phyloP scores from a whole-genome alignment of 2,113 vertebrate species.

The Stegastes partitus region DNA sequence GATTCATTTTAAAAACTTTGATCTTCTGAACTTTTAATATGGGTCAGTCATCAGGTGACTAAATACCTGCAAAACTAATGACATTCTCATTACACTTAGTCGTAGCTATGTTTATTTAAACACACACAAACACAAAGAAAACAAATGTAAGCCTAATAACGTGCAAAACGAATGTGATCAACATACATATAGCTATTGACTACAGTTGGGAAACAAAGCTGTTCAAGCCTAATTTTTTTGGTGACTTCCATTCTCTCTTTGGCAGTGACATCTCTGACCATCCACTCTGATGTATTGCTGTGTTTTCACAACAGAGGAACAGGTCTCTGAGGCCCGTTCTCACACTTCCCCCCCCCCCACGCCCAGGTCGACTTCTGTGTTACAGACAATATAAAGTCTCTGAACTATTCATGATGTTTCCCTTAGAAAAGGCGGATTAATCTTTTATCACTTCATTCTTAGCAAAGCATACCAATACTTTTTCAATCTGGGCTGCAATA shows the following conservation, averaged over 20 bases:
- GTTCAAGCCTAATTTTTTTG: neutral
- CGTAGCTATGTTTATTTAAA: neutral
- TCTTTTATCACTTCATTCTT: conserved; percentile 28
- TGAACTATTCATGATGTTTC: conserved; percentile 55
- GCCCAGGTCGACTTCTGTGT: neutral
- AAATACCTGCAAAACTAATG: neutral
- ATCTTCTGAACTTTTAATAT: neutral
- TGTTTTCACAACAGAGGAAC: conserved; percentile 60
- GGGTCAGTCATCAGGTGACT: neutral
- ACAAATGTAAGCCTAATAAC: neutral
- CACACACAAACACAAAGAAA: no score
- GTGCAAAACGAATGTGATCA: neutral
- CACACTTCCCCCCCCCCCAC: conserved; percentile 35
- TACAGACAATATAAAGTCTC: conserved; percentile 33
- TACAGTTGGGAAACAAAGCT: conserved; percentile 10
- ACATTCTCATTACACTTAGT: neutral
- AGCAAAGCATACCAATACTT: conserved; percentile 10
- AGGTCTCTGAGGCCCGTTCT: conserved; percentile 35
- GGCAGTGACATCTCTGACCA: conserved; percentile 15
- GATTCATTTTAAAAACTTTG: neutral
- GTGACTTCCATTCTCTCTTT: conserved; percentile 5
- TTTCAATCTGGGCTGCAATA: neutral
- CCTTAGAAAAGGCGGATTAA: conserved; percentile 38
- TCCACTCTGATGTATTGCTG: conserved; percentile 27
- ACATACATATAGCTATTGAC: neutral